A percentile compares a stretch with the other conserved stretches of the same genome.
Evolutionary conservation across 2,113 vertebrate genomes (phyloP).

Genomic region (Atrichornis clamosus): DNA sequence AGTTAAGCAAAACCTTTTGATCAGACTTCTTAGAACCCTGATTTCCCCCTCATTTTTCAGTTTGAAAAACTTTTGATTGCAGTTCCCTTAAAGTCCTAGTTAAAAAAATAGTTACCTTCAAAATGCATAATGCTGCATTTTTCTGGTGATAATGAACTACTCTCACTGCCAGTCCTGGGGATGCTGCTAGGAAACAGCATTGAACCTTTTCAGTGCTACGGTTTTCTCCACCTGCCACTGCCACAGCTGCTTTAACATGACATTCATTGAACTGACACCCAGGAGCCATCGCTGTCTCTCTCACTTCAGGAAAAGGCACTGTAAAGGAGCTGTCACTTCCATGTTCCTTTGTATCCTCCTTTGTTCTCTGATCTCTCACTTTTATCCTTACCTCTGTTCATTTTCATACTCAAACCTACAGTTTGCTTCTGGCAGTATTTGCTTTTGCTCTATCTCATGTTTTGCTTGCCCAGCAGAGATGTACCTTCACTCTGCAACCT

Average conservation of each 20-base stretch:
- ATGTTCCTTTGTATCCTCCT: not conserved
- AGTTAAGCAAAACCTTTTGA: not conserved
- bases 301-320: not conserved
- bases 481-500: not conserved
- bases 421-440: not conserved
- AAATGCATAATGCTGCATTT: not conserved
- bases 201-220: not conserved
- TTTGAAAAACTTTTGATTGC: not conserved
- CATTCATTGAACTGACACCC: not conserved
- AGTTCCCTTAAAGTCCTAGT: not conserved
- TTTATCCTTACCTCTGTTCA: not conserved
- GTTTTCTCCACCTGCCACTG: not conserved
- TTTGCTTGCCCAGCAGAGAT: not conserved
- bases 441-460: not conserved
- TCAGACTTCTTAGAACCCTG: not conserved
- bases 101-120: not conserved
- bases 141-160: not conserved
- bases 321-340: not conserved
- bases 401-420: not conserved
- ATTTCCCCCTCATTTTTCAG: not conserved
- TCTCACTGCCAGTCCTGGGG: not conserved
- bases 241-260: not conserved
- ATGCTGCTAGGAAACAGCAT: not conserved
- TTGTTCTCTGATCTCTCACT: not conserved
- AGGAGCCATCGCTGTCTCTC: not conserved